Evolutionary conservation across 2,113 vertebrate genomes (phyloP), one percentile per base, ranked within the genome.

Genomic region (Notiomystis cincta): DNA sequence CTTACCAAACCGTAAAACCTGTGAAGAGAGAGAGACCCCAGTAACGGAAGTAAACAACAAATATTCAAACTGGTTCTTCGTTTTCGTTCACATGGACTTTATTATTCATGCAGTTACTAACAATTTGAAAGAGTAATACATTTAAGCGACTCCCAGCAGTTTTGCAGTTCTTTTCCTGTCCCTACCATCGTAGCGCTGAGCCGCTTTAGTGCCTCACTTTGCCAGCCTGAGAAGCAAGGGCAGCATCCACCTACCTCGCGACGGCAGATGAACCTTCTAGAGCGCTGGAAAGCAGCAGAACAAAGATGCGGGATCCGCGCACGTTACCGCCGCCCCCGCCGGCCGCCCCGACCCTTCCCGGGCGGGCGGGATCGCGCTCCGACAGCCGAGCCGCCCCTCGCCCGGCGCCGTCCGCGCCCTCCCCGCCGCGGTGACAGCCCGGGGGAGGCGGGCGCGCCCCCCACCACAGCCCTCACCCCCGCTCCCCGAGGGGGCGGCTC

Each of bases 241-340:
- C 71, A 33, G 42, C 62, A 57, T 30, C 48, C 8, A 83, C 92
- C 90, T 75, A 95, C 86, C 90, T 90, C 35, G 51, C 71, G 64
- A 65, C 1, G 60, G 92, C 82, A 83, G 75, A 57, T 97, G 94
- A 97, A 96, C 53, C 90, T 94, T 97, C 95, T 92, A 95, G 95
- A 96, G 95, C 79, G 6, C 50, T 65, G 75, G 78, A 72, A 60
- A 27, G 4, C 70, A 23, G 57, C 66, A 86, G 86, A 92, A 95
- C 90, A 93, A 88, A 95, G 94, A 92, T 86, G 88, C n/a, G 12
- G 48, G 45, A 54, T 53, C 54, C 45, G 78, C 58, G 54, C 60
- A 21, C 48, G 47, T 28, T 72, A 30, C 79, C 44, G n/a, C 58
- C 76, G 40, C 72, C 56, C 16, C 33, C 58, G 78, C 10, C 83